A percentile compares a stretch with the other conserved stretches of the same genome.
Evolutionary conservation across 1,140 invertebrate genomes (phyloP).

Genomic region (Bombus waltoni): DNA sequence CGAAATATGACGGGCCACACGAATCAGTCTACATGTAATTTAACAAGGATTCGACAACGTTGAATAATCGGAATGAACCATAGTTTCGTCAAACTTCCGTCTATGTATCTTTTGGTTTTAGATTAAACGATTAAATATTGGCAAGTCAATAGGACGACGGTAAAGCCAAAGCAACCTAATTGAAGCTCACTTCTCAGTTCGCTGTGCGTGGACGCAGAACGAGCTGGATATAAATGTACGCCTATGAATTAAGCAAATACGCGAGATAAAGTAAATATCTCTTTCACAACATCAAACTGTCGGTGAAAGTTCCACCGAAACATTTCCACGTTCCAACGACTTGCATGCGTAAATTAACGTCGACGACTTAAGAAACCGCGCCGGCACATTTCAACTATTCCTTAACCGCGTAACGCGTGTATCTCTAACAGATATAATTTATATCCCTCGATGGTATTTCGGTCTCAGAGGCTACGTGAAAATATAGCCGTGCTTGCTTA

Average conservation of each 20-base stretch:
- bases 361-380: not conserved
- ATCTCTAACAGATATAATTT: not conserved
- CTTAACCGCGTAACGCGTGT: not conserved
- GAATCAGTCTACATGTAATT: not conserved
- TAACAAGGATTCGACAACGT: not conserved
- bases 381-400: too few relatives aligned
- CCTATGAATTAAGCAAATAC: not conserved
- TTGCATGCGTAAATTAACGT: not conserved
- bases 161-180: not conserved
- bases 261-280: not conserved
- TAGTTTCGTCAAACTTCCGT: not conserved
- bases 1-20: not conserved
- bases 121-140: not conserved
- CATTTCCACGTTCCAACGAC: not conserved
- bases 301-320: not conserved
- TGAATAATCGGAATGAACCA: not conserved
- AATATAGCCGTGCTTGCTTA: not conserved
- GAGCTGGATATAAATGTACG: not conserved
- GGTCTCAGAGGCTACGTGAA: too few relatives aligned
- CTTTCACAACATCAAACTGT: not conserved
- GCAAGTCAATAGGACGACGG: not conserved
- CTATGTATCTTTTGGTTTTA: not conserved
- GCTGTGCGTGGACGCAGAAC: not conserved
- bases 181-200: not conserved
- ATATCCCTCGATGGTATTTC: not conserved